These are phyloP conservation scores for Cyanistes caeruleus DNA, from an alignment of 2,113 vertebrate species.

Conservation along the genomic window DNA sequence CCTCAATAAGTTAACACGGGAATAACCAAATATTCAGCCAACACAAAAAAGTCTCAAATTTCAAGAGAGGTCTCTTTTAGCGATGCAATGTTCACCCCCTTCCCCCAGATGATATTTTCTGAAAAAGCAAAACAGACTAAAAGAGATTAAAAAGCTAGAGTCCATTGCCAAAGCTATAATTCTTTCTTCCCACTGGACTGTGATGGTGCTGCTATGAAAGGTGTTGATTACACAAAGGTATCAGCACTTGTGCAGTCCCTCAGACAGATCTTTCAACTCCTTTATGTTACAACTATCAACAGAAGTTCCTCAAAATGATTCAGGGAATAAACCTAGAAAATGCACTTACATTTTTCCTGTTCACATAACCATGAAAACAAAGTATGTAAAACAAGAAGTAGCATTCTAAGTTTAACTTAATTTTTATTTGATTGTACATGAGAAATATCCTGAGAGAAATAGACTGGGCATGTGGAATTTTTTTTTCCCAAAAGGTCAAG, in stretches of 20 bases:
- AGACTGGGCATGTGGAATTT: neutral
- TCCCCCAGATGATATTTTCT: neutral
- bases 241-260: neutral
- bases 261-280: neutral
- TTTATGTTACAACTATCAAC: neutral
- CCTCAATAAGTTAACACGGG: neutral
- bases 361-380: neutral
- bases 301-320: neutral
- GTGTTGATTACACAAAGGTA: neutral
- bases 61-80: neutral
- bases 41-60: neutral
- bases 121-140: neutral
- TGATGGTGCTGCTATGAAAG: neutral
- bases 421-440: neutral
- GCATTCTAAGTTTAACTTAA: neutral
- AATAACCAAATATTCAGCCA: neutral
- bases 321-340: neutral
- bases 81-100: fast-evolving
- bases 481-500: conserved; percentile 35
- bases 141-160: neutral
- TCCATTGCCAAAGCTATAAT: neutral
- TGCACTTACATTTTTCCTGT: neutral
- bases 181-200: neutral
- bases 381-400: neutral
- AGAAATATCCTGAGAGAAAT: neutral